phyloP scores from a whole-genome alignment of 2,113 vertebrate species.

The Coryphaenoides rupestris region DNA sequence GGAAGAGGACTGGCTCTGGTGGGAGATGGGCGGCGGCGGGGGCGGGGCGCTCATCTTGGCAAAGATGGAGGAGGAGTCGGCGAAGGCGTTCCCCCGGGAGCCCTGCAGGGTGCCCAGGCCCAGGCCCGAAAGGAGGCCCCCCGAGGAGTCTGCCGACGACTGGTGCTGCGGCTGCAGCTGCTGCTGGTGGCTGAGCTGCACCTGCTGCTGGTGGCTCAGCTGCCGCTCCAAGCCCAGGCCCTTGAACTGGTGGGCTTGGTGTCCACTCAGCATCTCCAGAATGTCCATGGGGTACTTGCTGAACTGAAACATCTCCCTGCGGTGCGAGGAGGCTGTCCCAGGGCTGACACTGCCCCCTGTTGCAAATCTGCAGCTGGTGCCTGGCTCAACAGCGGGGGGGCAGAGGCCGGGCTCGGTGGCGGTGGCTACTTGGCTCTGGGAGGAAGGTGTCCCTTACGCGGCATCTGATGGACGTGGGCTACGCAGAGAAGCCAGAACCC shows the following conservation, averaged over 20 bases:
- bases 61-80: constrained; percentile 74
- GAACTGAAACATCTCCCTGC: constrained; percentile 77
- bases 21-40: constrained; percentile 63
- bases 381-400: constrained; percentile 29
- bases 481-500: too few relatives aligned
- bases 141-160: constrained; percentile 63
- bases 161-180: constrained; percentile 77
- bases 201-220: constrained; percentile 76
- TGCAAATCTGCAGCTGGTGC: constrained; percentile 22
- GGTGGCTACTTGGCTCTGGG: too few relatives aligned
- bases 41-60: constrained; percentile 76
- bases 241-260: constrained; percentile 80
- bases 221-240: constrained; percentile 76
- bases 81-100: constrained; percentile 71
- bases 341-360: constrained; percentile 20
- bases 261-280: constrained; percentile 79
- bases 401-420: neutral
- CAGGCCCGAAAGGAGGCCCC: constrained; percentile 72
- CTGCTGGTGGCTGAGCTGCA: constrained; percentile 77
- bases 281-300: constrained; percentile 82
- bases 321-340: constrained; percentile 38
- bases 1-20: constrained; percentile 71
- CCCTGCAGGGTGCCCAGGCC: constrained; percentile 50
- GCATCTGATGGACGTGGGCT: too few relatives aligned
- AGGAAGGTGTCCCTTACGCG: too few relatives aligned